Conservation (phyloP, 2,797 vertebrate genomes). For the Enteromius afrohamiltoni region DNA sequence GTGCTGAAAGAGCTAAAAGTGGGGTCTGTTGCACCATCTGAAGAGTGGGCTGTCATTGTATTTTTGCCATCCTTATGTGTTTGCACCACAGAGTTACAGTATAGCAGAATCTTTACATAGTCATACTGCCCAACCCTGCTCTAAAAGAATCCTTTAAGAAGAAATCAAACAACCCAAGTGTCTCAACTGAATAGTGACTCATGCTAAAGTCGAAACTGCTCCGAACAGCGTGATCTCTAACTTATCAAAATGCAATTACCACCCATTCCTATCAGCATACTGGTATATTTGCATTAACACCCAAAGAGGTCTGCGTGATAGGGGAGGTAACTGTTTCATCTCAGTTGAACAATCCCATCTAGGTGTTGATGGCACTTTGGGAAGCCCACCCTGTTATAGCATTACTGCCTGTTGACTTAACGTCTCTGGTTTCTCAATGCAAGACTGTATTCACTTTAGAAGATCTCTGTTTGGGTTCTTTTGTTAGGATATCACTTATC, state of each 20-base stretch:
- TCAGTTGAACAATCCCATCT: slow-evolving; percentile 10
- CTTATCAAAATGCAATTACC: slow-evolving; percentile 48
- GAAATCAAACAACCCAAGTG: neutral
- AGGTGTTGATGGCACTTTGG: slow-evolving; percentile 33
- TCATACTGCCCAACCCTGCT: neutral
- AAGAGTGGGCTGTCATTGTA: neutral
- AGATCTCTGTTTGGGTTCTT: neutral
- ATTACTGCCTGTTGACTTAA: slow-evolving; percentile 21
- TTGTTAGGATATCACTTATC: slow-evolving; percentile 5
- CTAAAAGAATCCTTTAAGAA: neutral
- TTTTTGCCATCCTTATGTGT: neutral
- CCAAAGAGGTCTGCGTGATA: slow-evolving; percentile 34
- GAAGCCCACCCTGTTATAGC: slow-evolving; percentile 1
- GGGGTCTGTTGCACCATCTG: neutral
- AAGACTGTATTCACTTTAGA: slow-evolving; percentile 12
- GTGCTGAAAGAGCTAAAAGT: neutral
- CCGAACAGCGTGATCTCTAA: slow-evolving; percentile 17
- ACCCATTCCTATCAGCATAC: slow-evolving; percentile 40
- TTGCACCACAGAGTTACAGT: neutral
- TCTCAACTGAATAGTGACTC: slow-evolving; percentile 1
- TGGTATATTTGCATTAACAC: slow-evolving; percentile 47
- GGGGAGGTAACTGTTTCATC: slow-evolving; percentile 23
- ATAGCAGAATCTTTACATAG: neutral
- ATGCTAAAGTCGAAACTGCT: neutral
- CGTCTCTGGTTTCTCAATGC: slow-evolving; percentile 27